Evolutionary conservation across 2,113 vertebrate species (phyloP).

Genomic region (Hydropotes inermis): DNA sequence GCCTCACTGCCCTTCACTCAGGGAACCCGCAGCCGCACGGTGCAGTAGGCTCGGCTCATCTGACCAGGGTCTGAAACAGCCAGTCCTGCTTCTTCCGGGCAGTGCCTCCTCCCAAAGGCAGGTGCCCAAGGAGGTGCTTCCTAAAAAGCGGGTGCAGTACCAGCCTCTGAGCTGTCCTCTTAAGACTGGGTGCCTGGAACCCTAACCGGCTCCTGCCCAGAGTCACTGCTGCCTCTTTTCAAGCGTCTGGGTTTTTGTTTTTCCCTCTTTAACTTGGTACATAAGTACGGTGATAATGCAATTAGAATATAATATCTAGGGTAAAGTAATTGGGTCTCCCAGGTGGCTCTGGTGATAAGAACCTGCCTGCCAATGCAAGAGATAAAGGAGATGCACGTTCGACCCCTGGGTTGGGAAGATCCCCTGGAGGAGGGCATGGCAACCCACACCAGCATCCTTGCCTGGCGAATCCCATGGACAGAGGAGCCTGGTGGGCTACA

Average conservation of each 20-base stretch:
- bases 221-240: not conserved
- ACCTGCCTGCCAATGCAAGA: not conserved
- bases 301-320: not conserved
- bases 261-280: not conserved
- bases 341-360: not conserved
- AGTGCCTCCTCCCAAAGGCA: fast-evolving
- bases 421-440: not conserved
- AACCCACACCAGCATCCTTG: not conserved
- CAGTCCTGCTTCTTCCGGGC: constrained; percentile 43
- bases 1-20: fast-evolving
- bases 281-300: not conserved
- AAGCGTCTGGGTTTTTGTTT: not conserved
- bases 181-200: no score
- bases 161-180: not conserved
- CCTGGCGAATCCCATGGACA: not conserved
- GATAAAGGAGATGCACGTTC: not conserved
- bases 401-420: not conserved
- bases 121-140: not conserved
- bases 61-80: constrained; percentile 19
- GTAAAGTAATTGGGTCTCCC: not conserved
- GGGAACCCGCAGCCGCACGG: constrained; percentile 68
- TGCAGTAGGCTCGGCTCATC: not conserved
- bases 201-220: not conserved
- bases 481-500: not conserved
- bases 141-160: not conserved